Conservation (phyloP, 2,113 vertebrate species). For the Oplegnathus fasciatus region DNA sequence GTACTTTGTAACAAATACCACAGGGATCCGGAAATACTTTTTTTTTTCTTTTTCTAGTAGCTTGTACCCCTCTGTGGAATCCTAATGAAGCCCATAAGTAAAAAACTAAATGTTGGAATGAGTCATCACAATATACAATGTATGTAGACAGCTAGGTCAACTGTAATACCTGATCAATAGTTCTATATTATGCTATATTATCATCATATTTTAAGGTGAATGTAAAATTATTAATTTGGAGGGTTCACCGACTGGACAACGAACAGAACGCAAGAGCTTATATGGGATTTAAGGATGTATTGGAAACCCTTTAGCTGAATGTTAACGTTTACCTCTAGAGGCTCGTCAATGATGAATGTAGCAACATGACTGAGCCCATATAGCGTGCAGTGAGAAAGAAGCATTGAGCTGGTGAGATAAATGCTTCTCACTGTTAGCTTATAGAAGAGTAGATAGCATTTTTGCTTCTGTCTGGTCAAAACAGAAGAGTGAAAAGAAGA, state of each 20-base stretch:
- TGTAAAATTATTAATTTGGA: slow-evolving; percentile 29
- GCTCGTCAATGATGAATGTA: slow-evolving; percentile 43
- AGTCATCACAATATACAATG: slow-evolving; percentile 1
- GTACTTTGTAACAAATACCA: not conserved
- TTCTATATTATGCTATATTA: not conserved
- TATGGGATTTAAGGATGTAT: slow-evolving; percentile 48
- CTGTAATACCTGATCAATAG: slow-evolving; percentile 14
- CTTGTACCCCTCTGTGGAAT: not conserved
- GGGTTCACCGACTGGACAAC: slow-evolving; percentile 12
- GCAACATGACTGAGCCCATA: slow-evolving; percentile 34
- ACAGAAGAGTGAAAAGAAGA: not conserved
- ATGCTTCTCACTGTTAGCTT: slow-evolving; percentile 31
- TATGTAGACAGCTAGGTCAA: not conserved
- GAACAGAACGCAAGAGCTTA: slow-evolving; percentile 8
- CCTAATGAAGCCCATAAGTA: slow-evolving; percentile 28
- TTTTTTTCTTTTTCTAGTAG: not conserved
- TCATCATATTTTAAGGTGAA: slow-evolving; percentile 35
- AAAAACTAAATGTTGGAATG: not conserved
- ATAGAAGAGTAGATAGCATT: slow-evolving; percentile 3
- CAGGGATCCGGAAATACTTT: not conserved
- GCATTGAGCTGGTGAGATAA: slow-evolving; percentile 18
- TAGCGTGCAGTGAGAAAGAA: slow-evolving; percentile 16
- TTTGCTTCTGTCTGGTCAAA: slow-evolving; percentile 6
- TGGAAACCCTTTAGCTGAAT: slow-evolving; percentile 49
- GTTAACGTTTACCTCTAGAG: slow-evolving; percentile 50